These are phyloP conservation scores for Apostichopus californicus DNA, from an alignment of 35 echinoderm and acorn worm genomes.

Conservation along the genomic window DNA sequence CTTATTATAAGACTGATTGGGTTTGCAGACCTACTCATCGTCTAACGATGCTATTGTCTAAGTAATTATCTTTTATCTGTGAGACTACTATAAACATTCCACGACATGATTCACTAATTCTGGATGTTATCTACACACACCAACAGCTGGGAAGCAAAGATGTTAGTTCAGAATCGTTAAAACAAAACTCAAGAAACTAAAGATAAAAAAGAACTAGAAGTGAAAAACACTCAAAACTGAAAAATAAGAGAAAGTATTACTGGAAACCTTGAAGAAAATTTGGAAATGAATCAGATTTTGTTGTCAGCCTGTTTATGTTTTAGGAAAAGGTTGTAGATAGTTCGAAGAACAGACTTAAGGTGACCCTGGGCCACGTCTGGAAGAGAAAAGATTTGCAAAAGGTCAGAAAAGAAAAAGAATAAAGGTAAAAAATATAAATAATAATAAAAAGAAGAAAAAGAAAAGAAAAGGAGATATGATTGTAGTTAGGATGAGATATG, in stretches of 20 bases:
- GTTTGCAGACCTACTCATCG: too few species aligned
- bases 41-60: too few species aligned
- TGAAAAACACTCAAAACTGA: not conserved
- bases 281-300: conserved; percentile 72
- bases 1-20: too few species aligned
- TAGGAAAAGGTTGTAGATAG: conserved; percentile 96
- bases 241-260: not conserved
- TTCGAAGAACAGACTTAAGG: conserved; percentile 93
- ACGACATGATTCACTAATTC: too few species aligned
- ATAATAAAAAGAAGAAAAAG: not conserved
- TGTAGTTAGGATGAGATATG: too few species aligned
- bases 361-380: conserved; percentile 93
- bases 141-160: too few species aligned
- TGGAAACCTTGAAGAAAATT: conserved; percentile 56
- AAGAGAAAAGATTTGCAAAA: conserved; percentile 48
- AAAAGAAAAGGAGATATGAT: not conserved
- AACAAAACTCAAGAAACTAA: too few species aligned
- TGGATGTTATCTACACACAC: too few species aligned
- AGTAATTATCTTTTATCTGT: too few species aligned
- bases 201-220: not conserved
- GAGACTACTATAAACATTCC: too few species aligned
- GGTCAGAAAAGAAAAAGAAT: not conserved
- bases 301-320: conserved; percentile 96
- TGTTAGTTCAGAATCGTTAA: too few species aligned
- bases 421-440: not conserved